These are phyloP conservation scores for Ormyrus nitidulus DNA, from an alignment of 2,888 invertebrate genomes.

Conservation along the genomic window DNA sequence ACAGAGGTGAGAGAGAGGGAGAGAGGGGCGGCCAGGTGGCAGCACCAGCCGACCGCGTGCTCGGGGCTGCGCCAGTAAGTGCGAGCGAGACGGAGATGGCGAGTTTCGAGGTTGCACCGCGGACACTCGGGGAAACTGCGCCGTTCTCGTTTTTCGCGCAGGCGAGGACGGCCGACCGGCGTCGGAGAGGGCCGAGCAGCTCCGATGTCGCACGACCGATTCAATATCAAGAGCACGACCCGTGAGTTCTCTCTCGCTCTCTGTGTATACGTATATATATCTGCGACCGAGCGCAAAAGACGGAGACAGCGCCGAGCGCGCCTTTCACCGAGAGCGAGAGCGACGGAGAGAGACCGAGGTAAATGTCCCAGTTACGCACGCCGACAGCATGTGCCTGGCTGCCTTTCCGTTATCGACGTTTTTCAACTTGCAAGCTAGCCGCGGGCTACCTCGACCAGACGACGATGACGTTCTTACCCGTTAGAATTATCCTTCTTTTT, in stretches of 20 bases:
- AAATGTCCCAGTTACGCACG: conserved; percentile 48
- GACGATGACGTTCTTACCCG: no score
- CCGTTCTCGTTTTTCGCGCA: conserved; percentile 29
- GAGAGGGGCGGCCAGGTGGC: conserved; percentile 19
- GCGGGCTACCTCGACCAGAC: no score
- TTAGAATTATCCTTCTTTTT: no score
- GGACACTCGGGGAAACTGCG: conserved; percentile 46
- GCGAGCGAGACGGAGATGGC: neutral
- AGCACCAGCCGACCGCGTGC: conserved; percentile 17
- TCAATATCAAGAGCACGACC: conserved; percentile 59
- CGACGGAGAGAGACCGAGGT: neutral
- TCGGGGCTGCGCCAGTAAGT: neutral
- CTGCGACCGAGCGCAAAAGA: no score
- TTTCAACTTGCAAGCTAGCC: conserved; percentile 23
- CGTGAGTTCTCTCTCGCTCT: neutral
- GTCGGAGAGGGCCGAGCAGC: conserved; percentile 21
- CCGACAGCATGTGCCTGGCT: neutral
- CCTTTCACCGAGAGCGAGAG: conserved; percentile 28
- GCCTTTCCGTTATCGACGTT: conserved; percentile 44
- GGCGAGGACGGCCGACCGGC: conserved; percentile 4
- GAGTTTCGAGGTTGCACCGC: conserved; percentile 3
- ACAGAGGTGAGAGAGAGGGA: neutral
- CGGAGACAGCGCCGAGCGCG: neutral
- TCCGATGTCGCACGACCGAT: conserved; percentile 56
- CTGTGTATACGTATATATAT: no score